A percentile compares a stretch with the other conserved stretches of the same genome.
phyloP scores from a whole-genome alignment of 2,888 invertebrate genomes.

The Lobophora halterata region DNA sequence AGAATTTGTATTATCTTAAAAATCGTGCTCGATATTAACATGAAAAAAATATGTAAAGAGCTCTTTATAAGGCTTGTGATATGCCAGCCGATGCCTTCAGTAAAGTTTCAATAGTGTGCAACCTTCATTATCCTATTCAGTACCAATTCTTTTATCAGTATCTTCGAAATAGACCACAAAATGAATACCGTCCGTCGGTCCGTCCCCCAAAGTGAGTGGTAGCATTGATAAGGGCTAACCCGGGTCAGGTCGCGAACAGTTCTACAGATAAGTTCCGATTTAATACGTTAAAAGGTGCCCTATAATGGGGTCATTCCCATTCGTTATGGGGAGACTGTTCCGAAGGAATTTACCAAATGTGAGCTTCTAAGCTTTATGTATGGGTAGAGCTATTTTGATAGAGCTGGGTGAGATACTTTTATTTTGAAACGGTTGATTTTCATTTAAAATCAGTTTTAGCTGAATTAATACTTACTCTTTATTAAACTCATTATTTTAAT shows the following conservation, averaged over 20 bases:
- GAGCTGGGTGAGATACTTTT: neutral
- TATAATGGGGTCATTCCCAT: conserved; percentile 73
- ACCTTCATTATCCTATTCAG: no score
- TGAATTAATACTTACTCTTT: no score
- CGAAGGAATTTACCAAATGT: conserved; percentile 43
- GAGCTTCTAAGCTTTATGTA: conserved; percentile 26
- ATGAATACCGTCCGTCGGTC: conserved; percentile 18
- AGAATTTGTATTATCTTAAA: no score
- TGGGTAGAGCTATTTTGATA: conserved; percentile 5
- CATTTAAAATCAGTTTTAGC: no score
- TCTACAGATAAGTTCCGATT: conserved; percentile 69
- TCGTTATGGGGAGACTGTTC: conserved; percentile 61
- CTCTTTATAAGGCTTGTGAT: no score
- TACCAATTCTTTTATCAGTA: conserved; percentile 33
- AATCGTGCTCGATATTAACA: no score
- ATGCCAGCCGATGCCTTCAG: no score
- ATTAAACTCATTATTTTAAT: no score
- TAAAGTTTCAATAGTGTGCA: no score
- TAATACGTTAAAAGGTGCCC: conserved; percentile 78
- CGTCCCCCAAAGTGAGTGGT: conserved; percentile 59
- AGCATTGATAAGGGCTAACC: conserved; percentile 54
- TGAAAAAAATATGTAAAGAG: no score
- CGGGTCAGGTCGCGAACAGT: conserved; percentile 62
- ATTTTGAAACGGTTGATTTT: no score
- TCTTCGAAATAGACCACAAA: conserved; percentile 43